Base-by-base conservation (phyloP, 2,888 invertebrate species). In the Platerodrilus igneus region DNA sequence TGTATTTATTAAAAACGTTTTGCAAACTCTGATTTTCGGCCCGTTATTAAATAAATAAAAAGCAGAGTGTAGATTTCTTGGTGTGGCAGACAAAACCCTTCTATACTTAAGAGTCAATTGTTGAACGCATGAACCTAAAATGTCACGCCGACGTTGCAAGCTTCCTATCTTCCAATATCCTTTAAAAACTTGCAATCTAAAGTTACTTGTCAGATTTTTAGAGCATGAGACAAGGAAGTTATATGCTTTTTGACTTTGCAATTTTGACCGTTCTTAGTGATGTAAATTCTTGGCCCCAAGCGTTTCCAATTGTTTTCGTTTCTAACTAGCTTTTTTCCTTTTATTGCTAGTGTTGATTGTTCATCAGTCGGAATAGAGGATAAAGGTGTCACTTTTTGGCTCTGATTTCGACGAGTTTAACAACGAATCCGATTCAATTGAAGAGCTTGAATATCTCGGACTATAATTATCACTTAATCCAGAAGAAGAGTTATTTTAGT, bases 1-100 rank as follows among this genome's bases (percentile, higher is more conserved):
- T 9, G 28, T 16, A 16, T 28, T 28, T 5, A 28, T 28, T 28
- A 28, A 16, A 28, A 28, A 28, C 3, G 17, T 19, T 11, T 30
- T 30, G 18, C 44, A 47, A 14, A 47, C 38, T 4, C 44, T 29
- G 8, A 41, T 35, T 38, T 31, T 34, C 23, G 20, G 19, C n/a
- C 35, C 34, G 30, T 40, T 41, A 19, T 27, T 32, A 7, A 20
- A 11, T 18, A 35, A 5, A 22, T 26, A 35, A 18, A 35, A 35
- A 3, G 18, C 25, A 27, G 11, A 26, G 16, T 26, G 25, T 3
- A 26, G 25, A 3, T 26, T 35, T 18, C 35, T 35, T 5, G 25
- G 8, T 16, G 3, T 5, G 4, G 3, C 26, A 13, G 17, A 4
- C 7, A 18, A 17, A 5, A 35, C 16, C 6, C 19, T 18, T 10